These are phyloP conservation scores for Ditula angustiorana DNA, from an alignment of 2,888 invertebrate genomes.

Conservation along the genomic window DNA sequence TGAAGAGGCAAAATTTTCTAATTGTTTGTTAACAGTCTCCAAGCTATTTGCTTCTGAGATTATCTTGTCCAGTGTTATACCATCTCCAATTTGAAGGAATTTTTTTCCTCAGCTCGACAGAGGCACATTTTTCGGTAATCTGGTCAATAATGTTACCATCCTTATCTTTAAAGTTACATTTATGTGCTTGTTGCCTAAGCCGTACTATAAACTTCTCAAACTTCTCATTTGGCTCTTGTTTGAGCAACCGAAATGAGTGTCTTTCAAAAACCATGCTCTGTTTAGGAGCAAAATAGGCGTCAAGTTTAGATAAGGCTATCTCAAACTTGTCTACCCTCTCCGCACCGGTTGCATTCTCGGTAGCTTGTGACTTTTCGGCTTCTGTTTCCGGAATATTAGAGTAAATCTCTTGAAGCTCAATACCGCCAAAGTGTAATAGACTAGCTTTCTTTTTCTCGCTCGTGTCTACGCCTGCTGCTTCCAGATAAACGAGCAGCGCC, in stretches of 20 bases:
- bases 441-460: conserved; percentile 4
- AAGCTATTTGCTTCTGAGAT: conserved; percentile 40
- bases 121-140: no score
- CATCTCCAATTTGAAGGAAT: no score
- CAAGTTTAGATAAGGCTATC: conserved; percentile 35
- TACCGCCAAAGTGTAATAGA: conserved; percentile 10
- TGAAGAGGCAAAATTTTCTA: conserved; percentile 18
- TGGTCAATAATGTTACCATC: no score
- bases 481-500: conserved; percentile 12
- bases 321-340: conserved; percentile 32
- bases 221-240: conserved; percentile 41
- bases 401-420: conserved; percentile 17
- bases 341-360: no score
- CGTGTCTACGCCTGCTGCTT: conserved; percentile 3
- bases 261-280: conserved; percentile 40
- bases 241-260: conserved; percentile 36
- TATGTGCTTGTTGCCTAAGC: conserved; percentile 39
- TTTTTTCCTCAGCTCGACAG: no score
- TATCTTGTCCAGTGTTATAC: no score
- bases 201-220: conserved; percentile 41
- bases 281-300: conserved; percentile 41
- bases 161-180: no score
- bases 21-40: conserved; percentile 35
- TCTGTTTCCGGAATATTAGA: conserved; percentile 37
- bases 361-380: no score